Evolutionary conservation across 2,113 vertebrate genomes (phyloP), one percentile per base, ranked within the genome.

Genomic region (Gallinago undulata): DNA sequence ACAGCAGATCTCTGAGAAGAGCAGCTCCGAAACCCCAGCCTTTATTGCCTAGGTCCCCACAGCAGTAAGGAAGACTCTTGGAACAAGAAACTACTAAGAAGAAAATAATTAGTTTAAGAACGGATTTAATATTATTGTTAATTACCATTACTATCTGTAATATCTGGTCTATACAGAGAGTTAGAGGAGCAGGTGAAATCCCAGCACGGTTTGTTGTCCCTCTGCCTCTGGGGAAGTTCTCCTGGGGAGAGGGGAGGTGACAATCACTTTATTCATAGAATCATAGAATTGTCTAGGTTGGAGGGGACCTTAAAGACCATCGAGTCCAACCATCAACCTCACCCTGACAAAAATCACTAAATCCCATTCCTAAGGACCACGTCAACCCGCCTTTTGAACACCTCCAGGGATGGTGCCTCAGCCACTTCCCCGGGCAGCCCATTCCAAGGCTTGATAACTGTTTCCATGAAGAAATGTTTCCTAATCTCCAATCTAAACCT

Each of bases 1-100:
- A 91, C 87, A 96, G 94, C 96, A 93, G 94, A 90, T 56, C 70
- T 81, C 95, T 87, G 95, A 95, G 70, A 17, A 81, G 64, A 84
- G 35, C 9, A 41, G 11, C 19, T 15, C 50, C 50, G 8, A 51
- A 51, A 51, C 24, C 48, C 48, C 48, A 13, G 48, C 23, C 19
- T 21, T 45, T 27, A 30, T 59, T 67, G 85, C 62, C 59, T 18
- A 48, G 30, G 63, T 60, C 75, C 21, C 64, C 35, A 14, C 15
- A 27, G 87, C 62, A 79, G 53, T 7, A 19, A 19, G 4, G 19
- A 69, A 64, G 47, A 21, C 25, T 67, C 17, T 33, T 63, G 62
- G 45, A 24, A 59, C 9, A 22, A 76, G 48, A 55, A 87, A 47
- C 37, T 45, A 39, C 37, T 25, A 33, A 12, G 15, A 82, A 56